phyloP scores from a whole-genome alignment of 2,797 vertebrate genomes.

The Chelon labrosus region DNA sequence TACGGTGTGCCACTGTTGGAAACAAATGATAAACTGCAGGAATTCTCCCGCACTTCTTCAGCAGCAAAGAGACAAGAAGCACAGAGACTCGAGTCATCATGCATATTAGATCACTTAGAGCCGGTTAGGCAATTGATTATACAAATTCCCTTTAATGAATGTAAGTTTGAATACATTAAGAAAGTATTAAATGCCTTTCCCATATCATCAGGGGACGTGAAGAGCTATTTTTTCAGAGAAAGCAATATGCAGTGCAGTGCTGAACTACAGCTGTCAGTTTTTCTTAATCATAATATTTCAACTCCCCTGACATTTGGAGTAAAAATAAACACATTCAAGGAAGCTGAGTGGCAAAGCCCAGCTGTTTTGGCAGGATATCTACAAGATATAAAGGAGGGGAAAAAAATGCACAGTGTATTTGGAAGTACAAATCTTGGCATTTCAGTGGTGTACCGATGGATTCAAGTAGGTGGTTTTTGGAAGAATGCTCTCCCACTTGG shows the following conservation, averaged over 20 bases:
- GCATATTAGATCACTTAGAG: constrained; percentile 77
- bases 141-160: constrained; percentile 82
- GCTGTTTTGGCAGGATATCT: constrained; percentile 77
- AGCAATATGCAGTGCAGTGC: constrained; percentile 60
- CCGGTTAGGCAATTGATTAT: constrained; percentile 82
- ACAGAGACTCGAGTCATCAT: constrained; percentile 65
- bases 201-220: constrained; percentile 73
- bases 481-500: constrained; percentile 78
- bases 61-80: constrained; percentile 46
- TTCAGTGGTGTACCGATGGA: constrained; percentile 74
- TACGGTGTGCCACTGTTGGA: constrained; percentile 27
- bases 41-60: constrained; percentile 37
- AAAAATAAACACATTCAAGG: constrained; percentile 79
- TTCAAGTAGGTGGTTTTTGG: constrained; percentile 81
- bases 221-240: constrained; percentile 41
- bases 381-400: constrained; percentile 59
- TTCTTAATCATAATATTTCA: constrained; percentile 79
- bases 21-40: constrained; percentile 42
- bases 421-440: constrained; percentile 78
- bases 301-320: constrained; percentile 78
- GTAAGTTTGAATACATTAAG: constrained; percentile 82
- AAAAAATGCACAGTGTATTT: constrained; percentile 67
- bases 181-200: constrained; percentile 78
- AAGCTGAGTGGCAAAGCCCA: constrained; percentile 75
- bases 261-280: constrained; percentile 80